These are phyloP conservation scores for Kuschelorhynchus macadamiae DNA, from an alignment of 2,888 invertebrate genomes.

Conservation along the genomic window DNA sequence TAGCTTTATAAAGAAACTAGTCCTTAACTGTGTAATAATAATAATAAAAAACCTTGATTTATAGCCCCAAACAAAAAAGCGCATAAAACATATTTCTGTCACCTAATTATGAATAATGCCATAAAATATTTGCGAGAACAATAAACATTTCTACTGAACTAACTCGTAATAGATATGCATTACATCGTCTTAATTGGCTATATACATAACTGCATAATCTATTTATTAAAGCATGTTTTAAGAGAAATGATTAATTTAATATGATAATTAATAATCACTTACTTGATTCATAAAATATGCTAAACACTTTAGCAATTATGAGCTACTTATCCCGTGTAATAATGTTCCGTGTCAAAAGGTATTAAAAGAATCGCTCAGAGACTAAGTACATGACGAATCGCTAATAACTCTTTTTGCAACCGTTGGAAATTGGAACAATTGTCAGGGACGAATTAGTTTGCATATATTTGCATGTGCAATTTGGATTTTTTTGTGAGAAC, in stretches of 20 bases:
- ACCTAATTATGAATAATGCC: no score
- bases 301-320: slow-evolving; percentile 11
- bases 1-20: no score
- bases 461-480: slow-evolving; percentile 20
- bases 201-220: not conserved
- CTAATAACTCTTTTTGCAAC: slow-evolving; percentile 37
- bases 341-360: slow-evolving; percentile 28
- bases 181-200: no score
- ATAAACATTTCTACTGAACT: no score
- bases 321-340: slow-evolving; percentile 29
- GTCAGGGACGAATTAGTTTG: slow-evolving; percentile 42
- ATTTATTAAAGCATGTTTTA: not conserved
- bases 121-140: no score
- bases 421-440: slow-evolving; percentile 46
- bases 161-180: no score
- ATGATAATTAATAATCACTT: slow-evolving; percentile 16
- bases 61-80: no score
- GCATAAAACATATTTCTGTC: no score
- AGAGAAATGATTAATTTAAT: not conserved
- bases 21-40: no score
- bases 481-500: no score
- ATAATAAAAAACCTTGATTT: no score
- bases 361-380: slow-evolving; percentile 28
- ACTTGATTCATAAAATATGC: slow-evolving; percentile 7
- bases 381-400: slow-evolving; percentile 40